These are phyloP conservation scores for Sarcophaga bullata DNA, from an alignment of 1,140 invertebrate species.

Conservation along the genomic window DNA sequence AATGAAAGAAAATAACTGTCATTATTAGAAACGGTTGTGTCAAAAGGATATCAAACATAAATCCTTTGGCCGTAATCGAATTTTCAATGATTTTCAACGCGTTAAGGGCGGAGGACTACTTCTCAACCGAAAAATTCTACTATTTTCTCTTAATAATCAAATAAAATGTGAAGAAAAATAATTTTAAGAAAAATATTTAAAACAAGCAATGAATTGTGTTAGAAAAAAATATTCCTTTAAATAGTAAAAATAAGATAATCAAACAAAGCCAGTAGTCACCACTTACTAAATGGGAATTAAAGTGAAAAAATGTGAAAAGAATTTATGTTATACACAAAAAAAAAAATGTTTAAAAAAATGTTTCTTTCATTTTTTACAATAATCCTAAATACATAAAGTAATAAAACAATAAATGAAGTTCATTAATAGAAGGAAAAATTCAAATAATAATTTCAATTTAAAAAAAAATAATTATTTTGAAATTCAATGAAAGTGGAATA, in stretches of 20 bases:
- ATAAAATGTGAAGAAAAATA: conserved; percentile 7
- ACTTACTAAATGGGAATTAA: no score
- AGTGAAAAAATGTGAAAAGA: no score
- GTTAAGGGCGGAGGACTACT: conserved; percentile 43
- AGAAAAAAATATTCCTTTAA: not conserved
- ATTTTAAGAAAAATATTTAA: not conserved
- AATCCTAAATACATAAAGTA: no score
- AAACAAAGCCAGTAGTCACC: not conserved
- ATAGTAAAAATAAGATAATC: not conserved
- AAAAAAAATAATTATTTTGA: no score
- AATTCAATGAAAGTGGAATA: no score
- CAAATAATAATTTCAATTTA: no score
- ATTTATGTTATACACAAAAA: no score
- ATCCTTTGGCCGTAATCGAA: conserved; percentile 46
- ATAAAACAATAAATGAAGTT: no score
- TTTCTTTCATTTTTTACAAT: no score
- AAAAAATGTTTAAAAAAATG: no score
- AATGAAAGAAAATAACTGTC: not conserved
- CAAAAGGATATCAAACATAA: conserved; percentile 40
- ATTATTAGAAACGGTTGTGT: not conserved
- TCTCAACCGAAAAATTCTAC: not conserved
- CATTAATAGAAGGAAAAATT: no score
- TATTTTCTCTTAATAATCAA: conserved; percentile 22
- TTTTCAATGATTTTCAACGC: conserved; percentile 44
- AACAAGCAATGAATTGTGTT: not conserved